Evolutionary conservation across 2,113 vertebrate genomes (phyloP).

Genomic region (Odontophorus gujanensis): DNA sequence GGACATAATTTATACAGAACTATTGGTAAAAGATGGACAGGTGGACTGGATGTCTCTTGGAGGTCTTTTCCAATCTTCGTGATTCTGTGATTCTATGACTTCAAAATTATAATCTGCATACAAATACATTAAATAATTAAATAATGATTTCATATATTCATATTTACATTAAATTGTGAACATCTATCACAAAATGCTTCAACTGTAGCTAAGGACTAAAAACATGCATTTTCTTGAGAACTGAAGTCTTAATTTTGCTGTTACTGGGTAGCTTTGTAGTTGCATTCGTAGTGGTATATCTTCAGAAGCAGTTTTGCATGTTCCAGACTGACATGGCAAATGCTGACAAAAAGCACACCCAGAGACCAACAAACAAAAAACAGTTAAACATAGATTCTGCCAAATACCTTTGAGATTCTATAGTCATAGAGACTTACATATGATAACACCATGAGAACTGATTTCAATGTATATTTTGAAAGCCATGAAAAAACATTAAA

Average conservation of each 20-base stretch:
- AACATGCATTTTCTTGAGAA: not conserved
- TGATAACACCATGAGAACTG: not conserved
- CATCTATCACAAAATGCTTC: not conserved
- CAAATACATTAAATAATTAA: not conserved
- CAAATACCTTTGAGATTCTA: not conserved
- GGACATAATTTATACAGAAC: too few relatives aligned
- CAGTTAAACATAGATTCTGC: not conserved
- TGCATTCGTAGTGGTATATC: slow-evolving; percentile 39
- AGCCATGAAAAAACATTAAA: not conserved
- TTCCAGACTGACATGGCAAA: slow-evolving; percentile 65
- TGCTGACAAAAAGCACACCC: slow-evolving; percentile 65
- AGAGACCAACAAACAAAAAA: not conserved
- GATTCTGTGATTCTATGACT: not conserved
- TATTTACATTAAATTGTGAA: not conserved
- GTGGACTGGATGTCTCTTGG: too few relatives aligned
- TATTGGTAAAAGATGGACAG: too few relatives aligned
- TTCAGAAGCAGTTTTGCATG: slow-evolving; percentile 77
- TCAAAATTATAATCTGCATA: not conserved
- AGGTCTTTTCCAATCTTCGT: too few relatives aligned
- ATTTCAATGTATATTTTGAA: not conserved
- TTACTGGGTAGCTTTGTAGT: slow-evolving; percentile 60
- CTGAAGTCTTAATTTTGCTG: slow-evolving; percentile 1
- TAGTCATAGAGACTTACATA: not conserved
- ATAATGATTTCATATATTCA: not conserved
- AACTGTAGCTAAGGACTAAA: not conserved